Evolutionary conservation across 2,888 invertebrate genomes (phyloP).

Genomic region (Ichneumon xanthorius): DNA sequence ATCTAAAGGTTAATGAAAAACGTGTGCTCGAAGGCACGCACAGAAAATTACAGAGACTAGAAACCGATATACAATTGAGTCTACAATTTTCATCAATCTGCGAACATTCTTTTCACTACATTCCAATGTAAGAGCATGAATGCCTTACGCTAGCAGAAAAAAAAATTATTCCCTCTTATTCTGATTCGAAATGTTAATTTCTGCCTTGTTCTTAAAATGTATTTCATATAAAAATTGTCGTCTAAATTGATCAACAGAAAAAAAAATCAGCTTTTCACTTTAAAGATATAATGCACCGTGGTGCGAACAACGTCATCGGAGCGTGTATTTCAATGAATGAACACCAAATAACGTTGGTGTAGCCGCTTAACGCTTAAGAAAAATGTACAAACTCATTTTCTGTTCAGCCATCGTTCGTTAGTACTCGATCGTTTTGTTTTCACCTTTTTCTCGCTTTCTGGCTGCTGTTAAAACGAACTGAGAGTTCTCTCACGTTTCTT

Average conservation of each 20-base stretch:
- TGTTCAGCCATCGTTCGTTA: neutral
- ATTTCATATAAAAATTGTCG: too few species aligned
- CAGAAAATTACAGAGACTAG: slow-evolving; percentile 26
- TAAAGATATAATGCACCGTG: neutral
- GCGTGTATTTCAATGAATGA: neutral
- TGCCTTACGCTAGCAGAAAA: neutral
- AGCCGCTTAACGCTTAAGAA: neutral
- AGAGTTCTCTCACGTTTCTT: slow-evolving; percentile 9
- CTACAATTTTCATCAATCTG: slow-evolving; percentile 7
- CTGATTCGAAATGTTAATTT: neutral
- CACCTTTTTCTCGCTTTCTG: neutral
- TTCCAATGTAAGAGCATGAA: neutral
- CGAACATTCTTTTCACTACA: neutral
- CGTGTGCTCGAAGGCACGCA: slow-evolving; percentile 55
- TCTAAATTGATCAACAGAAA: too few species aligned
- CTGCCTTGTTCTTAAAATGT: too few species aligned
- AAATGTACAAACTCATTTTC: neutral
- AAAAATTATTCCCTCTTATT: neutral
- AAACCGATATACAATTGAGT: slow-evolving; percentile 30
- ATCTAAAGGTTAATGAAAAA: slow-evolving; percentile 53
- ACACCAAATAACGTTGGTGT: neutral
- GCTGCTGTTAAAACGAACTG: neutral
- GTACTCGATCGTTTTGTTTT: slow-evolving; percentile 14
- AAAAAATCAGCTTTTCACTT: too few species aligned
- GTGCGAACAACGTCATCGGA: neutral